phyloP scores from a whole-genome alignment of 2,113 vertebrate genomes.

The Balaenoptera acutorostrata region DNA sequence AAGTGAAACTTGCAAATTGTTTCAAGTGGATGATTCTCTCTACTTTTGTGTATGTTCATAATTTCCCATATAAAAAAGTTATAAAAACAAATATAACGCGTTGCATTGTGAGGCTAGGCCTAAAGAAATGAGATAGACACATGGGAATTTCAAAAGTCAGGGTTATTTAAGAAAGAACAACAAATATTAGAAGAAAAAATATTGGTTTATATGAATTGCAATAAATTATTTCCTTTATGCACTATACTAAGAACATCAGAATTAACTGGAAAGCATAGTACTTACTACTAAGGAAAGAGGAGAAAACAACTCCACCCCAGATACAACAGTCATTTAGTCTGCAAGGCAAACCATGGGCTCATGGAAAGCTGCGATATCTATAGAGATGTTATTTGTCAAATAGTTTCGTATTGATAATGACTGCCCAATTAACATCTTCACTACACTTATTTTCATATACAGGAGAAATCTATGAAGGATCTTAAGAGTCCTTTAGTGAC shows the following conservation, averaged over 20 bases:
- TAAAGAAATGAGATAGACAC: not conserved
- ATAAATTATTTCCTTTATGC: not conserved
- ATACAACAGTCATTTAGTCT: not conserved
- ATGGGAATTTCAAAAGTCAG: not conserved
- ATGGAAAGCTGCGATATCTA: not conserved
- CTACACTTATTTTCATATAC: not conserved
- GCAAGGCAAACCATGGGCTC: not conserved
- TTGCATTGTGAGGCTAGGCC: not conserved
- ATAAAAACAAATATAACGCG: not conserved
- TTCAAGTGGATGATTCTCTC: not conserved
- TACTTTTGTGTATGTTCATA: not conserved
- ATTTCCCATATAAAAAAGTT: conserved; percentile 15
- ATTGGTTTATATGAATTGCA: not conserved
- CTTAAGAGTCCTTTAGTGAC: not conserved
- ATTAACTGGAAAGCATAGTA: not conserved
- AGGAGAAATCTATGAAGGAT: not conserved
- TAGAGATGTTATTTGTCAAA: not conserved
- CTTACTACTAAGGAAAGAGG: not conserved
- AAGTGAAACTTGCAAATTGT: not conserved
- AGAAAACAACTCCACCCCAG: not conserved
- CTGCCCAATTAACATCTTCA: not conserved
- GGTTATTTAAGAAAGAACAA: not conserved
- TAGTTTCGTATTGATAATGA: not conserved
- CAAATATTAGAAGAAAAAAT: not conserved
- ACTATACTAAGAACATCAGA: not conserved